A percentile compares a stretch with the other conserved stretches of the same genome.
phyloP scores from a whole-genome alignment of 2,797 vertebrate genomes.

The Xerus rutilus region DNA sequence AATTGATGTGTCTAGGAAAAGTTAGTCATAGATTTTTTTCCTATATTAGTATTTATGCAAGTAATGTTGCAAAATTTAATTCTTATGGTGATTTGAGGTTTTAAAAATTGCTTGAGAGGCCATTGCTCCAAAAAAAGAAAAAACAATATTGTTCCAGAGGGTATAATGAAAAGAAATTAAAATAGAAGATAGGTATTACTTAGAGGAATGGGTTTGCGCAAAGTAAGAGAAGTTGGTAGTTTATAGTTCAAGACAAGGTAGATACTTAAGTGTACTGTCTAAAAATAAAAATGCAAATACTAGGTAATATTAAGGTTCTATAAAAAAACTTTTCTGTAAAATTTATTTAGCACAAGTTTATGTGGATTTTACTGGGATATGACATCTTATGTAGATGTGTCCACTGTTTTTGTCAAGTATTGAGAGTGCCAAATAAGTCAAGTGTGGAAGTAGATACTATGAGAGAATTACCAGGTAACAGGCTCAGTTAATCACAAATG shows the following conservation, averaged over 20 bases:
- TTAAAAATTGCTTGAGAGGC: background rate
- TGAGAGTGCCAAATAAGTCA: background rate
- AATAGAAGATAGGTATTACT: background rate
- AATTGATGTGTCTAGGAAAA: background rate
- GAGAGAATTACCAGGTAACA: constrained; percentile 32
- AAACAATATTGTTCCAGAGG: background rate
- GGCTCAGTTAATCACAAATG: constrained; percentile 49
- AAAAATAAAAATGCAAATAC: background rate
- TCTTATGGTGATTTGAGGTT: background rate
- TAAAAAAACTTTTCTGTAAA: background rate
- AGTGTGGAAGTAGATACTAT: background rate
- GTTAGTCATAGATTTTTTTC: background rate
- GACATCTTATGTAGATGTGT: background rate
- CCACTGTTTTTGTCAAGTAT: background rate
- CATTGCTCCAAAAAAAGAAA: background rate
- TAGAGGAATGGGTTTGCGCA: background rate
- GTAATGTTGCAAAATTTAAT: background rate
- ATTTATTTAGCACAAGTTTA: background rate
- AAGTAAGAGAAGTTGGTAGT: background rate
- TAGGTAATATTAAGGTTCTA: background rate
- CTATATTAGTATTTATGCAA: background rate
- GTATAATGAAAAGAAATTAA: background rate
- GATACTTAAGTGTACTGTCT: background rate
- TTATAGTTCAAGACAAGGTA: background rate
- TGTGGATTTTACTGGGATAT: background rate